Percentiles rank a stretch among this genome's conserved stretches.
phyloP scores from a whole-genome alignment of 1,140 invertebrate genomes.

The Macrocentrus cingulum region DNA sequence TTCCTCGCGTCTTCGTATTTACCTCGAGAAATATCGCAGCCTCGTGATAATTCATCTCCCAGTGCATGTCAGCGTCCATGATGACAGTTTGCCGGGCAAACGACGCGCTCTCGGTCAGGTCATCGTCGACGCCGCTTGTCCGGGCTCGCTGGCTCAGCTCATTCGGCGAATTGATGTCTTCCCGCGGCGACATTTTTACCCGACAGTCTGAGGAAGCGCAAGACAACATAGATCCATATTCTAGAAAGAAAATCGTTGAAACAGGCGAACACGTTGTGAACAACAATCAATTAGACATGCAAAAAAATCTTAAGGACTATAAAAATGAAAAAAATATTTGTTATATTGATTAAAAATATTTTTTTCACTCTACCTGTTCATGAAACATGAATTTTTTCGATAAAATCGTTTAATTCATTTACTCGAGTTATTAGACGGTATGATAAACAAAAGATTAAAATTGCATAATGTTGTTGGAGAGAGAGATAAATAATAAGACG shows the following conservation, averaged over 20 bases:
- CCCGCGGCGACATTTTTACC: constrained; percentile 37
- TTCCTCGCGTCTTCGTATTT: constrained; percentile 31
- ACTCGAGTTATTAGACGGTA: too few species aligned
- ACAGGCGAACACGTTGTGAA: constrained; percentile 27
- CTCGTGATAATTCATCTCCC: constrained; percentile 91
- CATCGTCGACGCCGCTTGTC: constrained; percentile 27
- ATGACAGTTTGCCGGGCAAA: constrained; percentile 40
- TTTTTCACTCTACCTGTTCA: too few species aligned
- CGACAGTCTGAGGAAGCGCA: constrained; percentile 48
- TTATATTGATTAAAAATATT: too few species aligned
- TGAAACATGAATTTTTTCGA: too few species aligned
- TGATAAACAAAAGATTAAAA: too few species aligned
- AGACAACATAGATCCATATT: constrained; percentile 58
- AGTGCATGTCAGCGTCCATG: constrained; percentile 60
- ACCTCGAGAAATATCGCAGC: constrained; percentile 85
- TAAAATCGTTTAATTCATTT: too few species aligned
- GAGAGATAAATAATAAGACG: too few species aligned
- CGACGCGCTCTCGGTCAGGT: constrained; percentile 42
- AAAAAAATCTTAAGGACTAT: too few species aligned
- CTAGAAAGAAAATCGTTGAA: constrained; percentile 47
- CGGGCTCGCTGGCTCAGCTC: constrained; percentile 39
- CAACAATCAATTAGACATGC: too few species aligned
- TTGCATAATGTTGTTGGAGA: too few species aligned
- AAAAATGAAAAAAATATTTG: too few species aligned
- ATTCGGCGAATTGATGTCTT: constrained; percentile 36